Conservation (phyloP, 2,888 invertebrate species). For the Blastobasis lacticolella region DNA sequence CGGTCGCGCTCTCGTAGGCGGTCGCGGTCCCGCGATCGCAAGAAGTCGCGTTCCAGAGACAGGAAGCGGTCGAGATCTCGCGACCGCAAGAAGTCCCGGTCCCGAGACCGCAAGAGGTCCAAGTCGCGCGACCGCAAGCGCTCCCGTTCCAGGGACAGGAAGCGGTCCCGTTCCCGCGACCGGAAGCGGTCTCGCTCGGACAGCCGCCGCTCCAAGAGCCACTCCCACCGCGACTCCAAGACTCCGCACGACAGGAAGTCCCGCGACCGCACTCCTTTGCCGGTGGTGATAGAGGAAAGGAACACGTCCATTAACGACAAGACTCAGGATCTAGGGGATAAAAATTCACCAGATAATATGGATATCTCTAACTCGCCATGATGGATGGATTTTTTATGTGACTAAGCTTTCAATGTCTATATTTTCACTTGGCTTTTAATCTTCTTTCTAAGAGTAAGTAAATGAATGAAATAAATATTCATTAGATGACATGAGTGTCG, state of each 20-base stretch:
- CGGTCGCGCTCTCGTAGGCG: slow-evolving; percentile 61
- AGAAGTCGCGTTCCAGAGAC: slow-evolving; percentile 63
- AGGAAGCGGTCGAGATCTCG: slow-evolving; percentile 74
- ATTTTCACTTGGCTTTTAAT: no score
- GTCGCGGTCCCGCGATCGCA: slow-evolving; percentile 57
- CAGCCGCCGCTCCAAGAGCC: slow-evolving; percentile 58
- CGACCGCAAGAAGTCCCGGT: slow-evolving; percentile 72
- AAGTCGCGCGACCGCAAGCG: slow-evolving; percentile 65
- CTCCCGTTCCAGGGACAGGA: slow-evolving; percentile 61
- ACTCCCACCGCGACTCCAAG: slow-evolving; percentile 56
- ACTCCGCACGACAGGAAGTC: slow-evolving; percentile 53
- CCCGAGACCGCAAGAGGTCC: slow-evolving; percentile 63
- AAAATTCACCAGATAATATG: slow-evolving; percentile 81
- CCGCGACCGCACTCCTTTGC: slow-evolving; percentile 50
- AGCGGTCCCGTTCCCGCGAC: slow-evolving; percentile 57
- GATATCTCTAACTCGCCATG: slow-evolving; percentile 87
- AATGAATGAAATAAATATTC: no score
- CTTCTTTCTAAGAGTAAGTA: no score
- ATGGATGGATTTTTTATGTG: slow-evolving; percentile 7
- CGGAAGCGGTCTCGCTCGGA: slow-evolving; percentile 59
- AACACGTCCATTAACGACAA: slow-evolving; percentile 33
- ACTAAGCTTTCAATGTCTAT: no score
- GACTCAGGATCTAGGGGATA: slow-evolving; percentile 49
- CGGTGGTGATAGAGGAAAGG: slow-evolving; percentile 43
- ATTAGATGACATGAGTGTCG: no score